These are phyloP conservation scores for Bhutanitis thaidina DNA, from an alignment of 2,888 invertebrate genomes.

Conservation along the genomic window DNA sequence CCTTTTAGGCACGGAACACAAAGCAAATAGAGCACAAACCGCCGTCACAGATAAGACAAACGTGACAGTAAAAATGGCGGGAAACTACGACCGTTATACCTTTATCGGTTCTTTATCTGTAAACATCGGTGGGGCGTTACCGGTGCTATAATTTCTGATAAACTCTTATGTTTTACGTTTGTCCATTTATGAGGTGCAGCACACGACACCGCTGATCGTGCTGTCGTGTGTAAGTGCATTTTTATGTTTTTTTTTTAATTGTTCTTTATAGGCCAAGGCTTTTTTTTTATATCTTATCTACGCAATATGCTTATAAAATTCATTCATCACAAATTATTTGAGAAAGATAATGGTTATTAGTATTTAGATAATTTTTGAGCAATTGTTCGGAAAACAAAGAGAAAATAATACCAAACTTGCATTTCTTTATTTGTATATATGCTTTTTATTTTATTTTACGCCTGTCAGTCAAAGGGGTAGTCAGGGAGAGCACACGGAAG, in stretches of 20 bases:
- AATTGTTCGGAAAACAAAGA: too few relatives aligned
- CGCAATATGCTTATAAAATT: too few relatives aligned
- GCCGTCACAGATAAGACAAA: constrained; percentile 46
- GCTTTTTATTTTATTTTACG: too few relatives aligned
- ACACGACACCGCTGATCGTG: constrained; percentile 20
- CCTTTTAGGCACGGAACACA: neutral
- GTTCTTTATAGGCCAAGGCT: constrained; percentile 10
- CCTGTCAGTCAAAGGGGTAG: too few relatives aligned
- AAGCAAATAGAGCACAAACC: constrained; percentile 55
- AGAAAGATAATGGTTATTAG: too few relatives aligned
- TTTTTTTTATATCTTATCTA: too few relatives aligned
- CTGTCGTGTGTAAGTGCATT: constrained; percentile 23
- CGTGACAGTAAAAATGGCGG: constrained; percentile 59
- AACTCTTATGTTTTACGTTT: constrained; percentile 37
- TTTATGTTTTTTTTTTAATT: constrained; percentile 20
- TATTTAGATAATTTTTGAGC: too few relatives aligned
- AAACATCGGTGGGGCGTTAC: constrained; percentile 47
- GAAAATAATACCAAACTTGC: too few relatives aligned
- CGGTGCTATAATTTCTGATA: constrained; percentile 47
- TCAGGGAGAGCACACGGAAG: too few relatives aligned
- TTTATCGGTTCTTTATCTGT: constrained; percentile 60
- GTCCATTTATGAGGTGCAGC: constrained; percentile 21
- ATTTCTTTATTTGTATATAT: too few relatives aligned
- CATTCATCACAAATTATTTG: too few relatives aligned
- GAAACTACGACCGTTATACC: constrained; percentile 58